A percentile compares a stretch with the other conserved stretches of the same genome.
phyloP scores from a whole-genome alignment of 2,113 vertebrate genomes.

The Thryonomys swinderianus region DNA sequence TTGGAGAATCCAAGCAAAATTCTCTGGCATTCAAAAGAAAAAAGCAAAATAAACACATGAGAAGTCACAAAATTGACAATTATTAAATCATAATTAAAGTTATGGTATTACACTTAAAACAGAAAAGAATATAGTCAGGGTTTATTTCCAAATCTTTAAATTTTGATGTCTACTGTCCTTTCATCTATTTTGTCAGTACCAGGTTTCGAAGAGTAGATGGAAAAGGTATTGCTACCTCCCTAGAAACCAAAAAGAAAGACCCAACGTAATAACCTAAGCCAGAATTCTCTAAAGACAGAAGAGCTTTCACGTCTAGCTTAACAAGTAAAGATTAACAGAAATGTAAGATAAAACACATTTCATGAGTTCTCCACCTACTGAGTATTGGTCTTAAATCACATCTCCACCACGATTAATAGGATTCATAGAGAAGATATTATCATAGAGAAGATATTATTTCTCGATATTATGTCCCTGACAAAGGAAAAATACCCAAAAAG shows the following conservation, averaged over 20 bases:
- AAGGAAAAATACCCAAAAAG: constrained; percentile 3
- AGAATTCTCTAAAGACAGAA: neutral
- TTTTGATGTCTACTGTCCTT: constrained; percentile 33
- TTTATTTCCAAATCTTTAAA: constrained; percentile 52
- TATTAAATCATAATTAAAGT: constrained; percentile 35
- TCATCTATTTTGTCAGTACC: neutral
- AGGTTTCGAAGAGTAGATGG: constrained; percentile 11
- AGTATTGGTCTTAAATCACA: neutral
- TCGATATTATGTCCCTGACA: neutral
- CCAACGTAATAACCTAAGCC: neutral
- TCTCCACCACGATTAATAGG: neutral
- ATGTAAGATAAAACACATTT: neutral
- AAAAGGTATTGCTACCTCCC: constrained; percentile 33
- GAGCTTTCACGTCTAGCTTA: neutral
- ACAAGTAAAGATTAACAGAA: neutral
- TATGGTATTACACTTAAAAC: constrained; percentile 16
- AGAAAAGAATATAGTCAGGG: constrained; percentile 44
- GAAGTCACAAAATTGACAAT: neutral
- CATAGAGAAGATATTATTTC: too few species aligned
- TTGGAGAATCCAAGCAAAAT: constrained; percentile 90
- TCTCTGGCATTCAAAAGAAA: constrained; percentile 86
- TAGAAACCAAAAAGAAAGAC: constrained; percentile 34
- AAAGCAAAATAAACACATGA: constrained; percentile 86
- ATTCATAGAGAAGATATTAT: constrained; percentile 8
- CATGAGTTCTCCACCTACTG: neutral